A percentile compares a stretch with the other conserved stretches of the same genome.
Conservation (phyloP, 2,113 vertebrate species). For the Silurus asotus region DNA sequence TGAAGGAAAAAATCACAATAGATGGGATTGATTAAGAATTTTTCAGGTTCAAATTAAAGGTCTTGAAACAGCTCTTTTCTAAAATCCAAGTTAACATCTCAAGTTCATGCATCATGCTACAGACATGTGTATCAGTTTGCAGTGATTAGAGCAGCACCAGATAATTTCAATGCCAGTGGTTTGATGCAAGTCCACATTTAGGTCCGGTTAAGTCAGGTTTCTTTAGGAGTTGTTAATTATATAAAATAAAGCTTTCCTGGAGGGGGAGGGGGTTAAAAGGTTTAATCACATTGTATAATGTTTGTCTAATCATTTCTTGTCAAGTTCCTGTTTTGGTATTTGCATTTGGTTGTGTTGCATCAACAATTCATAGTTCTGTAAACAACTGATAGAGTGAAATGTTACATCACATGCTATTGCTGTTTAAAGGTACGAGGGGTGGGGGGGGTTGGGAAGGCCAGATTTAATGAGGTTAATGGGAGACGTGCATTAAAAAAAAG, state of each 20-base stretch:
- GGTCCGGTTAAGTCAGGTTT: background rate
- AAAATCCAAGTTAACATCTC: background rate
- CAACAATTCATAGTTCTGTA: background rate
- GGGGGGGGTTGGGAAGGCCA: background rate
- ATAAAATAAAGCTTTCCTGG: background rate
- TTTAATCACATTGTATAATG: background rate
- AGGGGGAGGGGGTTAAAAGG: background rate
- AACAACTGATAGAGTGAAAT: background rate
- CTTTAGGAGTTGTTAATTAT: background rate
- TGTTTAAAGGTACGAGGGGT: background rate
- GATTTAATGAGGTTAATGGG: background rate
- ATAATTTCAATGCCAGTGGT: constrained; percentile 21
- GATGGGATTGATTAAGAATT: background rate
- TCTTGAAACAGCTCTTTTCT: background rate
- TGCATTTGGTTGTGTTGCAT: constrained; percentile 3
- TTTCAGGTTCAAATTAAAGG: background rate
- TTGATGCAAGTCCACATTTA: background rate
- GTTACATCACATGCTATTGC: constrained; percentile 1
- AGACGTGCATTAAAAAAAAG: background rate
- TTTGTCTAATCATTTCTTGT: constrained; percentile 1
- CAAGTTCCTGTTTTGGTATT: background rate
- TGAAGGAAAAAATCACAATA: background rate
- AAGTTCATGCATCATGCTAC: background rate
- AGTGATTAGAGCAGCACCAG: background rate
- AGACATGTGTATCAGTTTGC: background rate